Evolutionary conservation across 2,113 vertebrate genomes (phyloP).

Genomic region (Ameiurus melas): DNA sequence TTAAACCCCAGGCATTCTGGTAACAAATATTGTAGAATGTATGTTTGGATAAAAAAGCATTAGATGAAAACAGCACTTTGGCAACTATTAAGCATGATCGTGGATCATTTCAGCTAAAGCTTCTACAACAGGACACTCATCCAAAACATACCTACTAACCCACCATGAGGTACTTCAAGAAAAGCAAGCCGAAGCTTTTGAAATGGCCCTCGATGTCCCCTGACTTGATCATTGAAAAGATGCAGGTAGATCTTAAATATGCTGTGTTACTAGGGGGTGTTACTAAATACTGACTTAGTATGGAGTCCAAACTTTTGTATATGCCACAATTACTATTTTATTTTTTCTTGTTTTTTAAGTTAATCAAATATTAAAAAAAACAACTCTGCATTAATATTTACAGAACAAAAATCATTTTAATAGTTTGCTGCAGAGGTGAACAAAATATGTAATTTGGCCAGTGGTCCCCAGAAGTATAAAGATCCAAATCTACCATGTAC

Average conservation of each 20-base stretch:
- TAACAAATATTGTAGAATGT: neutral
- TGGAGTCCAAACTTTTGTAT: neutral
- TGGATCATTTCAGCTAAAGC: neutral
- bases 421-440: neutral
- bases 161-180: neutral
- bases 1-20: neutral
- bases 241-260: too few species aligned
- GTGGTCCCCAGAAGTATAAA: neutral
- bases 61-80: neutral
- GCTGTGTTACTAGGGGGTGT: neutral
- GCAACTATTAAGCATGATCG: too few species aligned
- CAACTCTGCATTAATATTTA: neutral
- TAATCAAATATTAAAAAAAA: neutral
- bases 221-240: neutral
- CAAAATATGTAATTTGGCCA: neutral
- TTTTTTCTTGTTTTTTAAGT: neutral
- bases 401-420: neutral
- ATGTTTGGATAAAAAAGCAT: neutral
- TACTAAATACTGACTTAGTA: neutral
- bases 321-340: neutral
- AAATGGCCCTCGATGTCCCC: neutral
- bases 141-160: neutral
- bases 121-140: neutral
- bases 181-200: neutral
- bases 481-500: neutral